Percentiles rank a stretch among this genome's conserved stretches.
Evolutionary conservation across 2,797 vertebrate genomes (phyloP).

Genomic region (Ctenopoma multispine): DNA sequence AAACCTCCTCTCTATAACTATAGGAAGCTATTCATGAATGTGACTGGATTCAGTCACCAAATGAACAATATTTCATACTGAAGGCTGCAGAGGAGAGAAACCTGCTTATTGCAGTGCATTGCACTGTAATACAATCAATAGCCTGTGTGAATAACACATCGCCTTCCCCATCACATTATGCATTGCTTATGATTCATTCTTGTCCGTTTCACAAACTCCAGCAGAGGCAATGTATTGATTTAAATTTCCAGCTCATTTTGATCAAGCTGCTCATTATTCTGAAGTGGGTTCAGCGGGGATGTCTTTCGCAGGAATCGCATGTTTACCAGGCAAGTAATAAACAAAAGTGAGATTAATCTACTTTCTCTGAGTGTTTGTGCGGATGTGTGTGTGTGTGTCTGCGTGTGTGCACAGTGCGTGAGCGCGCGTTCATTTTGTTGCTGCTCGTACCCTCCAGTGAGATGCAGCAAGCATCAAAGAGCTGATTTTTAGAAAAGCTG

Average conservation of each 20-base stretch:
- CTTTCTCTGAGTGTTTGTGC: conserved; percentile 8
- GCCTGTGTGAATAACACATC: conserved; percentile 57
- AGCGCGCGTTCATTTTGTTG: conserved; percentile 43
- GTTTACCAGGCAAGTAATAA: conserved; percentile 46
- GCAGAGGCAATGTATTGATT: conserved; percentile 58
- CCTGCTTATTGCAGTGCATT: conserved; percentile 27
- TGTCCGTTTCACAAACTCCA: conserved; percentile 55
- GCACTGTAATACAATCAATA: conserved; percentile 64
- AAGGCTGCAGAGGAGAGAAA: conserved; percentile 7
- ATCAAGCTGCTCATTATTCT: conserved; percentile 53
- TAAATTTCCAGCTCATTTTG: conserved; percentile 54
- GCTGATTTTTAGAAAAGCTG: conserved; percentile 56
- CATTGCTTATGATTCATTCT: conserved; percentile 60
- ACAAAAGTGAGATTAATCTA: conserved; percentile 47
- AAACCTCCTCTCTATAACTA: conserved; percentile 15
- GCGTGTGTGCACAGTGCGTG: conserved; percentile 18
- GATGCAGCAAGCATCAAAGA: conserved; percentile 68
- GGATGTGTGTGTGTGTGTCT: conserved; percentile 18
- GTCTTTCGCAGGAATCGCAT: conserved; percentile 24
- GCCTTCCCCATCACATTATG: conserved; percentile 63
- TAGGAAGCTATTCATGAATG: not conserved
- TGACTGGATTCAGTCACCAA: conserved; percentile 5
- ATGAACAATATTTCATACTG: conserved; percentile 1
- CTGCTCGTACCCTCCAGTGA: conserved; percentile 53
- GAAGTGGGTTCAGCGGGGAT: conserved; percentile 37